Percentiles rank a stretch among this genome's conserved stretches.
These are phyloP conservation scores for Trilocha varians DNA, from an alignment of 2,888 invertebrate genomes.

Conservation along the genomic window DNA sequence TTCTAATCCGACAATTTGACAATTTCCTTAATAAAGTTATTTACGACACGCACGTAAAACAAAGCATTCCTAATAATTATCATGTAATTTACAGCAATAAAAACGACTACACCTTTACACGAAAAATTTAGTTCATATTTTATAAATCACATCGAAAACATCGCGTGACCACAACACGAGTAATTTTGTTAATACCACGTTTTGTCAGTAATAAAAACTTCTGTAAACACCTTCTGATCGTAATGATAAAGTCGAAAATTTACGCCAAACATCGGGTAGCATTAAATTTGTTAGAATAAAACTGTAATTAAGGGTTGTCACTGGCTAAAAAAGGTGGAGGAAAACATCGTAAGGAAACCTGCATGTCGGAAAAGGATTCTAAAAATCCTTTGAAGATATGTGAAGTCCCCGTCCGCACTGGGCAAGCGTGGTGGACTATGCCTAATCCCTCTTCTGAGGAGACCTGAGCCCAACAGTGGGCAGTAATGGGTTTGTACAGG, in stretches of 20 bases:
- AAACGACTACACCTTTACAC: slow-evolving; percentile 21
- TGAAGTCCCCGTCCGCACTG: no score
- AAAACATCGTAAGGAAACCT: no score
- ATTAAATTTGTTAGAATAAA: neutral
- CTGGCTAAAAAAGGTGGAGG: no score
- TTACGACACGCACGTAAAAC: no score
- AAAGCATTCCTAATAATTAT: slow-evolving; percentile 18
- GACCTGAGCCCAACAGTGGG: no score
- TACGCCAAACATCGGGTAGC: neutral
- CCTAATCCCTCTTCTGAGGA: no score
- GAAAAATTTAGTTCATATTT: slow-evolving; percentile 24
- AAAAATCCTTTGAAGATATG: no score
- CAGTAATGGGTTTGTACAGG: no score
- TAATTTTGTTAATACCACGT: slow-evolving; percentile 15
- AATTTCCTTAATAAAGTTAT: no score
- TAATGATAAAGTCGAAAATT: neutral
- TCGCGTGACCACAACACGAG: slow-evolving; percentile 28
- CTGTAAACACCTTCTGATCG: neutral
- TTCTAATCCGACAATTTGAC: no score
- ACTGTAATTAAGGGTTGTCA: neutral
- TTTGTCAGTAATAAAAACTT: neutral
- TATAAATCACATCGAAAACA: slow-evolving; percentile 24
- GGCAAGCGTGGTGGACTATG: no score
- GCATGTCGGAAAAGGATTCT: no score
- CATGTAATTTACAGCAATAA: slow-evolving; percentile 29